Base-by-base conservation (phyloP, 2,797 vertebrate genomes). In the Cryptoblepharus egeriae region DNA sequence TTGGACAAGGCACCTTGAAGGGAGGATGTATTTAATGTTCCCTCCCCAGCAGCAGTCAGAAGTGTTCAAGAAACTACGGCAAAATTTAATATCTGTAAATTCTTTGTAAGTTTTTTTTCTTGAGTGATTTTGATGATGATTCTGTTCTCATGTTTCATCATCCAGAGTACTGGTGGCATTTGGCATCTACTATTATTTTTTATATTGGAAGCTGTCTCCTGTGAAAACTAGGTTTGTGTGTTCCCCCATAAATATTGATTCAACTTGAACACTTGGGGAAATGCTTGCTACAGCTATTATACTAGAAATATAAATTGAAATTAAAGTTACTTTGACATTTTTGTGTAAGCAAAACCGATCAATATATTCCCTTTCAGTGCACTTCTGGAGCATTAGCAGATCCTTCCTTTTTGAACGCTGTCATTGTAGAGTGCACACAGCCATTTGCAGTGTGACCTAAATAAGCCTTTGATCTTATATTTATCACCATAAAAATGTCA, bases 71-170 rank as follows among this genome's bases (percentile, higher is more conserved):
- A 91, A 81, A 55, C 63, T 83, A 88, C 80, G 91, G 87, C 73
- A 85, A 78, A 58, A 2, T 49, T 60, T 77, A 88, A 79, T 86
- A 95, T 85, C 83, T 77, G 77, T 91, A 91, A 88, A 77, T 87
- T 92, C 77, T 87, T 87, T 91, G 80, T 92, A 92, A 49, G 9
- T 92, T 93, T 82, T 93, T 94, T 95, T 94, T 94, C 85, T 92
- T 92, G 86, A 91, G 67, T 88, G 82, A 81, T 76, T 90, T 72
- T 90, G 77, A 83, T 87, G 86, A 84, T 68, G 61, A 70, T 81
- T 81, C 83, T 72, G 87, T 84, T 87, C n/a, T n/a, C n/a, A 86
- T 90, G 77, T 77, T 74, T 92, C 88, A 89, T 55, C 84, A n/a
- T n/a, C 61, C 80, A 55, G n/a, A 88, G 68, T 90, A 88, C 68